These are phyloP conservation scores for Sylvicapra grimmia DNA, from an alignment of 2,113 vertebrate species.

Conservation along the genomic window DNA sequence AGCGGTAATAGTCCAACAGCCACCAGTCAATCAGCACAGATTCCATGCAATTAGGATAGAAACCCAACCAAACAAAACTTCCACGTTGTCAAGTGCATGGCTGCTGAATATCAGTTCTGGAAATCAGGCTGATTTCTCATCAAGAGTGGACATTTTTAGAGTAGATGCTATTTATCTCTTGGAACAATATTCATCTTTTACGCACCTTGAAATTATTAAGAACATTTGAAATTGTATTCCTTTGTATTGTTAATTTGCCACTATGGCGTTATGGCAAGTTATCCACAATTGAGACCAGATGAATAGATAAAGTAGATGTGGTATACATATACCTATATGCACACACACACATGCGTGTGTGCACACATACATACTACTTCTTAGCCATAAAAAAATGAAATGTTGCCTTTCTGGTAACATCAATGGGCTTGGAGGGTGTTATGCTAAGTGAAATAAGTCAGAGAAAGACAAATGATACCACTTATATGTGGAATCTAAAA, in stretches of 20 bases:
- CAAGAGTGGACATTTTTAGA: neutral
- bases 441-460: neutral
- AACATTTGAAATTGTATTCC: neutral
- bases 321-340: neutral
- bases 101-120: neutral
- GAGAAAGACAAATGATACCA: neutral
- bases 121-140: neutral
- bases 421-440: neutral
- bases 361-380: too few relatives aligned
- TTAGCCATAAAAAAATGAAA: neutral
- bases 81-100: neutral
- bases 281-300: neutral
- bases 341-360: accelerated
- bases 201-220: neutral
- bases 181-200: neutral
- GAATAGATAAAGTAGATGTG: neutral
- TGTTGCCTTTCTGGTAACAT: neutral
- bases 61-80: neutral
- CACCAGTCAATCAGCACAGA: neutral
- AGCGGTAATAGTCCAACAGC: neutral
- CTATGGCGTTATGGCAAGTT: neutral
- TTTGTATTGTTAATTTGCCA: neutral
- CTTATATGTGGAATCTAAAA: neutral
- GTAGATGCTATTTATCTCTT: neutral
- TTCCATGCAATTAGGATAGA: neutral